These are phyloP conservation scores for Aphelocoma californica DNA, from an alignment of 2,797 vertebrate species.

Conservation along the genomic window DNA sequence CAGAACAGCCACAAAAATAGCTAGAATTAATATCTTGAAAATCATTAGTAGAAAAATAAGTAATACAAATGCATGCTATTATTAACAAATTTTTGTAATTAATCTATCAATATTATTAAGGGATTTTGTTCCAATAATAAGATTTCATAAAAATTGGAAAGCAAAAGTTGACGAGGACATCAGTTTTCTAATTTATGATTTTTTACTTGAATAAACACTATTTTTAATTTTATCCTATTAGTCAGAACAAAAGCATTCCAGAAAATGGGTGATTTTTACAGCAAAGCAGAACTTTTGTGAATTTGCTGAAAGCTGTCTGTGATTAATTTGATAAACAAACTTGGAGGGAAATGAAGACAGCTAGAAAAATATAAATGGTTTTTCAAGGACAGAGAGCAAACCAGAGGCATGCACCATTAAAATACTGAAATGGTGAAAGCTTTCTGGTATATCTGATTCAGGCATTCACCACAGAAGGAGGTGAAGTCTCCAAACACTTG, in stretches of 20 bases:
- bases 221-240: background rate
- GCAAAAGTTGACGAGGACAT: background rate
- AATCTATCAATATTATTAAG: background rate
- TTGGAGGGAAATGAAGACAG: background rate
- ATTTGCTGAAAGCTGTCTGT: background rate
- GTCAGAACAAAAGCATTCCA: background rate
- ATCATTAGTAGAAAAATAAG: background rate
- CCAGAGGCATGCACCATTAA: background rate
- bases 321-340: background rate
- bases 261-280: background rate
- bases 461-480: background rate
- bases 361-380: background rate
- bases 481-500: background rate
- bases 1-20: background rate
- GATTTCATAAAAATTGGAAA: background rate
- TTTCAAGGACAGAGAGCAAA: background rate
- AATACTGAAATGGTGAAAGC: background rate
- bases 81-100: constrained; percentile 12
- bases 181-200: background rate
- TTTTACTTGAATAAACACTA: background rate
- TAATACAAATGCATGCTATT: constrained; percentile 21
- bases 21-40: background rate
- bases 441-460: background rate
- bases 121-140: background rate
- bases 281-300: background rate